These are phyloP conservation scores for Elaphurus davidianus DNA, from an alignment of 2,113 vertebrate species.

Conservation along the genomic window DNA sequence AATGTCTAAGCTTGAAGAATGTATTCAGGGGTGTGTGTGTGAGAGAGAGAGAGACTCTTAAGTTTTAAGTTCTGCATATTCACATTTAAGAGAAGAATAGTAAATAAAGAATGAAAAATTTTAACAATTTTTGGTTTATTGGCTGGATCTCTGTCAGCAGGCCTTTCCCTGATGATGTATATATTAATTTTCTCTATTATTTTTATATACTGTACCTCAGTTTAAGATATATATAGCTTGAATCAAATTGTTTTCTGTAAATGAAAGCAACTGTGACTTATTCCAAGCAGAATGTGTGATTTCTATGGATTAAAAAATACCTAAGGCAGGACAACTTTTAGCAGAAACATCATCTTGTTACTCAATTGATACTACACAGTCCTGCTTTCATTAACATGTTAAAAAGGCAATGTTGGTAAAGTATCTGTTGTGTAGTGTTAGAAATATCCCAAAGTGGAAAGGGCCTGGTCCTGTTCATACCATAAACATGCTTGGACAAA, in stretches of 20 bases:
- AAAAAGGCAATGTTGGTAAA: background rate
- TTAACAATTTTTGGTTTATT: background rate
- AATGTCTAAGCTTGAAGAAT: background rate
- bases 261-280: background rate
- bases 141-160: background rate
- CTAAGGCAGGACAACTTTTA: background rate
- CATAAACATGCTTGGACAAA: background rate
- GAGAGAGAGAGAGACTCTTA: background rate
- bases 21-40: background rate
- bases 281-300: background rate
- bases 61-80: background rate
- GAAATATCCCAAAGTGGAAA: background rate
- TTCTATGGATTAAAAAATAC: background rate
- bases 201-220: background rate
- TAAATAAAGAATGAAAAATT: background rate
- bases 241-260: background rate
- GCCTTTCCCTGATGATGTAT: background rate
- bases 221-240: background rate
- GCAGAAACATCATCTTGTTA: background rate
- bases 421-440: background rate
- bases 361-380: background rate
- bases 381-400: background rate
- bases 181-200: background rate
- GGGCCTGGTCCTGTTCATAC: background rate
- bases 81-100: background rate